These are phyloP conservation scores for Protonibea diacanthus DNA, from an alignment of 2,797 vertebrate species.

Conservation along the genomic window DNA sequence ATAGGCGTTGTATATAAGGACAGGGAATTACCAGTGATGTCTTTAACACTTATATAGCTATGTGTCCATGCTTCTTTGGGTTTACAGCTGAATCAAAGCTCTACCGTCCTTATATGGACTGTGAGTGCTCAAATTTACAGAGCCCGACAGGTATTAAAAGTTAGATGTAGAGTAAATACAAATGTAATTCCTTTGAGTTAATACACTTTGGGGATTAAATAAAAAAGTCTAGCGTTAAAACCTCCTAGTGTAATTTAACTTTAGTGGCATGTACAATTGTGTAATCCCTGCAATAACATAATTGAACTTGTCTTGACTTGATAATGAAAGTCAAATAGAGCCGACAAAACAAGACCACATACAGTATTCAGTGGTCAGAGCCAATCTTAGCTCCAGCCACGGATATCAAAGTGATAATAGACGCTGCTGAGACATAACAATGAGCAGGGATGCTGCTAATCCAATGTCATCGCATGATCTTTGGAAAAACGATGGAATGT, in stretches of 20 bases:
- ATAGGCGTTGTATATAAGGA: conserved; percentile 22
- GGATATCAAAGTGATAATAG: conserved; percentile 25
- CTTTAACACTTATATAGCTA: neutral
- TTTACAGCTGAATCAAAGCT: conserved; percentile 9
- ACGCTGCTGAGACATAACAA: conserved; percentile 21
- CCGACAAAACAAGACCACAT: neutral
- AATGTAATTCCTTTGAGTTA: neutral
- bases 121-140: conserved; percentile 4
- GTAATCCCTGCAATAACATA: neutral
- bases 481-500: conserved; percentile 36
- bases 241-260: neutral
- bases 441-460: conserved; percentile 31
- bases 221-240: rapidly evolving
- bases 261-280: neutral
- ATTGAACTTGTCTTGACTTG: conserved; percentile 2
- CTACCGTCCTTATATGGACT: neutral
- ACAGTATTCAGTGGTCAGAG: neutral
- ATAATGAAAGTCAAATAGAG: neutral
- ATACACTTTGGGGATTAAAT: neutral
- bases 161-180: neutral
- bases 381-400: neutral
- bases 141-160: neutral
- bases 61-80: neutral
- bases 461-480: conserved; percentile 31
- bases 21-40: neutral